A percentile compares a stretch with the other conserved stretches of the same genome.
Conservation (phyloP, 2,113 vertebrate species). For the Phylloscopus trochiloides region DNA sequence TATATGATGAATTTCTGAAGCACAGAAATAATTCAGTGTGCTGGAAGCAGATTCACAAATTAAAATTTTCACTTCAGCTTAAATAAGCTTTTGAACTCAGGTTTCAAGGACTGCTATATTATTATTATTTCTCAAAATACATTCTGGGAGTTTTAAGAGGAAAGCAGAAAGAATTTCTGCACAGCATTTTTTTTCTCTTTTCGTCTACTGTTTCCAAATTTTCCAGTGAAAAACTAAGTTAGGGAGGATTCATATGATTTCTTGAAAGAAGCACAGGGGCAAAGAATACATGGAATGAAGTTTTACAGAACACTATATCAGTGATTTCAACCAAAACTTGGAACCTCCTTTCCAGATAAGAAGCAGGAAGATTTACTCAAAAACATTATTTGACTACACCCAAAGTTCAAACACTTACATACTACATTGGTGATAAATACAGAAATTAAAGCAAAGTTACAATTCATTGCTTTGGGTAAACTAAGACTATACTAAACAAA, state of each 20-base stretch:
- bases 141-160: background rate
- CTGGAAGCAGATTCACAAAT: background rate
- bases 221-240: background rate
- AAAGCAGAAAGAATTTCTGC: conserved; percentile 10
- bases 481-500: background rate
- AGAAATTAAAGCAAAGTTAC: background rate
- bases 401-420: background rate
- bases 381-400: background rate
- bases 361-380: background rate
- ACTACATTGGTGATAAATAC: background rate
- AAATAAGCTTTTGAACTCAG: background rate
- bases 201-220: background rate
- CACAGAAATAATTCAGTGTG: background rate
- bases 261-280: rapidly evolving
- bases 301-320: background rate
- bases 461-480: background rate
- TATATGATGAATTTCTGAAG: background rate
- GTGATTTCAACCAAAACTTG: background rate
- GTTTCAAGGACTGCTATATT: background rate
- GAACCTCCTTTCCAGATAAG: background rate
- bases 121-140: conserved; percentile 32
- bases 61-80: background rate
- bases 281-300: background rate
- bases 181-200: background rate
- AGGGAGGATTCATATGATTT: background rate